Base-by-base conservation (phyloP, 2,113 vertebrate species). In the Coptodon bakossiorum region DNA sequence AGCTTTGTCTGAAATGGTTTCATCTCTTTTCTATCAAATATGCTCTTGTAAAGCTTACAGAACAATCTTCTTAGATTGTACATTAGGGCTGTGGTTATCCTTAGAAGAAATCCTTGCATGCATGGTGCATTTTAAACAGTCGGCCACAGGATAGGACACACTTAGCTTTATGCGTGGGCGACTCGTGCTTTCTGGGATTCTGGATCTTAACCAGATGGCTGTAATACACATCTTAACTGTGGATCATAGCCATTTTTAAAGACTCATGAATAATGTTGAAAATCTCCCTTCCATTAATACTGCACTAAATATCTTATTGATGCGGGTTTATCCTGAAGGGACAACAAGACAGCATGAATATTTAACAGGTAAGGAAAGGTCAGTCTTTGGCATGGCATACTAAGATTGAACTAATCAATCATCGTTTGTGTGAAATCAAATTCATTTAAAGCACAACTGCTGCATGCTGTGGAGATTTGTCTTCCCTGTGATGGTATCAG, bases 21-120 rank as follows among this genome's bases (percentile, higher is more conserved):
- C 82, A 91, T 94, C 89, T 89, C 73, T 48, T 88, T 88, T 90
- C 80, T 59, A 88, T 94, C 92, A 92, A 78, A 91, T 90, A 71
- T 85, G 89, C 89, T 95, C 92, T 94, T 84, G 89, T 57, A 83
- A 87, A 85, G 92, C 92, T 95, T 92, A 93, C 24, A 71, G 90
- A 91, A 91, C 93, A 94, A 94, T 94, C 94, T 92, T 84, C 91
- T 94, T 92, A 90, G 83, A 71, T 90, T 87, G 90, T 89, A 90
- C 94, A 93, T 94, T 92, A 93, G 86, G 87, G 89, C 89, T 54
- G 89, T 87, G 53, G 80, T 92, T 91, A 92, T 94, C 90, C 91
- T 89, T 68, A 80, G 61, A 88, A 90, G 84, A 87, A 89, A 94
- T 88, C 92, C 91, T 84, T 88, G 63, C 86, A 82, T 86, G 84